Conservation (phyloP, 2,888 invertebrate species). For the Hydrotaea cyrtoneurina region DNA sequence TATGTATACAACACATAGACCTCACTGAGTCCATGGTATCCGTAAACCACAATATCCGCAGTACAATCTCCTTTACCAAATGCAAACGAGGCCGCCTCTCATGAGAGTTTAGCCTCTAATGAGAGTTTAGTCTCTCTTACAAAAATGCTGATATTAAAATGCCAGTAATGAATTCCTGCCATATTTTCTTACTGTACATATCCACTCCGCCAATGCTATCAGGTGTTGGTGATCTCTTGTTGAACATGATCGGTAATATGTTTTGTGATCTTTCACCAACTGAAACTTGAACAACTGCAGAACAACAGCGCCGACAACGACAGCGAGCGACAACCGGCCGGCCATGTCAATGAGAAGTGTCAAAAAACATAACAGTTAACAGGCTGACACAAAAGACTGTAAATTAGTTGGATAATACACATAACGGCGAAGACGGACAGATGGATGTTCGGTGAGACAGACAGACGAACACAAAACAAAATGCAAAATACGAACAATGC, state of each 20-base stretch:
- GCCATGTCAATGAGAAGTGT: slow-evolving; percentile 51
- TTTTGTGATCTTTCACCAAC: slow-evolving; percentile 42
- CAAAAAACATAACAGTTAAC: slow-evolving; percentile 65
- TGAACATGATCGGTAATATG: slow-evolving; percentile 59
- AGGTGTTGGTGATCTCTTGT: slow-evolving; percentile 65
- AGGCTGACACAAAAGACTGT: slow-evolving; percentile 63
- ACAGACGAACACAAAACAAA: slow-evolving; percentile 37
- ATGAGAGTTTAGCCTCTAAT: no score
- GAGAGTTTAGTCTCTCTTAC: no score
- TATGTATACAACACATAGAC: no score
- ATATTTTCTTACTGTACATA: slow-evolving; percentile 9
- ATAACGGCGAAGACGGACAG: neutral
- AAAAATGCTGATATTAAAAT: no score
- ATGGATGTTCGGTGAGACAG: no score
- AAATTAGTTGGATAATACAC: slow-evolving; percentile 65
- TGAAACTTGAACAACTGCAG: neutral
- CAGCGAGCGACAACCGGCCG: slow-evolving; percentile 12
- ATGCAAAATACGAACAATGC: slow-evolving; percentile 33
- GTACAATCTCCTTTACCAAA: no score
- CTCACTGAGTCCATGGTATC: no score
- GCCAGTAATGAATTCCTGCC: no score
- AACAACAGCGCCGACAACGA: neutral
- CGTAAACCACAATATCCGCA: no score
- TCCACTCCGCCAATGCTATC: slow-evolving; percentile 44
- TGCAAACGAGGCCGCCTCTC: no score